These are phyloP conservation scores for Bovichtus diacanthus DNA, from an alignment of 2,797 vertebrate genomes.

Conservation along the genomic window DNA sequence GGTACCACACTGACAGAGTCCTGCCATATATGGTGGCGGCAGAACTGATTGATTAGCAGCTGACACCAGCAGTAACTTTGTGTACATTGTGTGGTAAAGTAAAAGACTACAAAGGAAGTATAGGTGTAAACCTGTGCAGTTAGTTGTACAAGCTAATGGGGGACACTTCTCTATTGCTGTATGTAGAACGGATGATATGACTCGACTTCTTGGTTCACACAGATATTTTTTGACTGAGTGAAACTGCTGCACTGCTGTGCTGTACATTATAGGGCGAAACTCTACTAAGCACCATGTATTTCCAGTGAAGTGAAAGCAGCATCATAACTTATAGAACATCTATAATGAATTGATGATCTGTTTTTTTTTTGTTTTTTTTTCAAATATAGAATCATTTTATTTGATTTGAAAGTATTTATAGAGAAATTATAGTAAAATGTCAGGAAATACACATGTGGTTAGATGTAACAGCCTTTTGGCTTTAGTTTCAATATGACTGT, in stretches of 20 bases:
- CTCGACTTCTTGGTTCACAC: neutral
- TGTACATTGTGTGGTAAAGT: conserved; percentile 8
- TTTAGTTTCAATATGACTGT: conserved; percentile 53
- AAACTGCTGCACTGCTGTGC: conserved; percentile 8
- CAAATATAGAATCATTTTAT: neutral
- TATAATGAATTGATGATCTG: neutral
- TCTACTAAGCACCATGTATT: conserved; percentile 10
- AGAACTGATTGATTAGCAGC: conserved; percentile 23
- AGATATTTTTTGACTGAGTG: neutral
- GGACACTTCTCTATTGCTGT: neutral
- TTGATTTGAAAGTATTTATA: neutral
- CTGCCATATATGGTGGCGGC: conserved; percentile 19
- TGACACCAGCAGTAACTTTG: conserved; percentile 7
- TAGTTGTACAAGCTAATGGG: neutral
- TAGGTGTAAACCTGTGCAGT: neutral
- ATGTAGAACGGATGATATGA: neutral
- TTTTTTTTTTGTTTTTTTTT: neutral
- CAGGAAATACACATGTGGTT: conserved; percentile 54
- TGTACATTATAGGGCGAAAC: conserved; percentile 2
- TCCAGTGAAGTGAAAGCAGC: conserved; percentile 17
- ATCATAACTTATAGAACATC: neutral
- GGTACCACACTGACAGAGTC: conserved; percentile 21
- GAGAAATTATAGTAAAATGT: conserved; percentile 15
- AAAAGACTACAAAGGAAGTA: neutral
- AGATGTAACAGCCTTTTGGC: neutral